Evolutionary conservation across 2,797 vertebrate genomes (phyloP).

Genomic region (Acanthornis magna): DNA sequence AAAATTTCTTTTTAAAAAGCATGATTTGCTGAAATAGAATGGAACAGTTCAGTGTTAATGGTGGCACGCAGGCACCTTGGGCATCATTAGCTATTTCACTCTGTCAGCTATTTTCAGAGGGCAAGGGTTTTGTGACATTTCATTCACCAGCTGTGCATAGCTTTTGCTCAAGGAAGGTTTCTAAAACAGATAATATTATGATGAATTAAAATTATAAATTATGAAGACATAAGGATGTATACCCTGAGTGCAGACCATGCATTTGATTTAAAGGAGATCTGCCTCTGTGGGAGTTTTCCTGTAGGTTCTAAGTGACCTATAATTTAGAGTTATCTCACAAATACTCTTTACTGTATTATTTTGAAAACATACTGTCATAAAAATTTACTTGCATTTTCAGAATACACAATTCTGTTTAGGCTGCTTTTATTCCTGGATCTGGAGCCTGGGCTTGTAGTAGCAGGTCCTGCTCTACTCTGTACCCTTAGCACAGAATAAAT

Average conservation of each 20-base stretch:
- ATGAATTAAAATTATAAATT: neutral
- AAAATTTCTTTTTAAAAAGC: neutral
- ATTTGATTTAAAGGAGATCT: neutral
- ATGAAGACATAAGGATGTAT: neutral
- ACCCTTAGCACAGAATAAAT: neutral
- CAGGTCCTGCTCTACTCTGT: neutral
- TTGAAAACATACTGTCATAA: neutral
- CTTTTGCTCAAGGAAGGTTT: neutral
- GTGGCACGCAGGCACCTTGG: neutral
- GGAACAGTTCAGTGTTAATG: neutral
- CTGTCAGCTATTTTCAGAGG: neutral
- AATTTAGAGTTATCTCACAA: neutral
- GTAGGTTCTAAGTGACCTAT: neutral
- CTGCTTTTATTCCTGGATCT: neutral
- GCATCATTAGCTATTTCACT: neutral
- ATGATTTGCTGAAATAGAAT: neutral
- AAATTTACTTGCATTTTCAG: neutral
- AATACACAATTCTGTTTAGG: neutral
- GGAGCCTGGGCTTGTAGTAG: neutral
- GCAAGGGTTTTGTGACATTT: constrained; percentile 5
- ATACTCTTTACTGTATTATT: neutral
- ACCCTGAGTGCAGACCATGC: neutral
- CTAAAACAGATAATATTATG: neutral
- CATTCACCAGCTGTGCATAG: neutral
- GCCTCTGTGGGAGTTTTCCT: neutral